These are phyloP conservation scores for Hylyphantes graminicola DNA, from an alignment of 1,140 invertebrate genomes.

Conservation along the genomic window DNA sequence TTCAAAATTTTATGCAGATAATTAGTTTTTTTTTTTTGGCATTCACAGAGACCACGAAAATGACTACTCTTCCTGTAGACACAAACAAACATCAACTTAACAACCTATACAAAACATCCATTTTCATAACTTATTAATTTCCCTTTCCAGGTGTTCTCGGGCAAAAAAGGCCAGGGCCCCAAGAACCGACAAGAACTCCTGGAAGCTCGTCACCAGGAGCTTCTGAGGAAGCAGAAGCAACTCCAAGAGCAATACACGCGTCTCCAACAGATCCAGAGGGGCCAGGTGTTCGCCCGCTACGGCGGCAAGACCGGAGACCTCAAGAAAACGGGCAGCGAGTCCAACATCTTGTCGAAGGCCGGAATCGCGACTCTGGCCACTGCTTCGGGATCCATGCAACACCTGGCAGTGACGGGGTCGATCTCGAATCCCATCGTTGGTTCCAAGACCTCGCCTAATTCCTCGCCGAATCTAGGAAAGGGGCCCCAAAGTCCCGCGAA, in stretches of 20 bases:
- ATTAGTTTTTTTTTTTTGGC: too few relatives aligned
- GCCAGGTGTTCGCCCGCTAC: constrained; percentile 73
- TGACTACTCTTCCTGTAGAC: too few relatives aligned
- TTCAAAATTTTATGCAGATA: too few relatives aligned
- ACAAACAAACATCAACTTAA: too few relatives aligned
- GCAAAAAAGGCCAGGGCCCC: constrained; percentile 20
- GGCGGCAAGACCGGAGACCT: constrained; percentile 70
- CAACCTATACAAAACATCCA: too few relatives aligned
- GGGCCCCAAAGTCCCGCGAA: constrained; percentile 44
- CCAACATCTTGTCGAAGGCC: constrained; percentile 86
- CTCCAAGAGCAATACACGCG: constrained; percentile 89
- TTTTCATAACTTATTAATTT: neutral
- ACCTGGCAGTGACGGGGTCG: constrained; percentile 69
- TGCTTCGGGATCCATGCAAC: constrained; percentile 75
- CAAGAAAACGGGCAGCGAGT: constrained; percentile 90
- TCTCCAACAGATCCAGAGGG: constrained; percentile 84
- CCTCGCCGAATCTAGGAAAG: constrained; percentile 31
- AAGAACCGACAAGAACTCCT: constrained; percentile 78
- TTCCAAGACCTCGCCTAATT: constrained; percentile 32
- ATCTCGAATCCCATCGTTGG: constrained; percentile 50
- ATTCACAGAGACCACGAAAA: too few relatives aligned
- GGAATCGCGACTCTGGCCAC: constrained; percentile 69
- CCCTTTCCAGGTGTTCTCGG: constrained; percentile 33
- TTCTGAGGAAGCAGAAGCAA: constrained; percentile 84
- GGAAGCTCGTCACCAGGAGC: constrained; percentile 85